A percentile compares a stretch with the other conserved stretches of the same genome.
Conservation (phyloP, 2,888 invertebrate genomes). For the Sphaerophoria rueppellii region DNA sequence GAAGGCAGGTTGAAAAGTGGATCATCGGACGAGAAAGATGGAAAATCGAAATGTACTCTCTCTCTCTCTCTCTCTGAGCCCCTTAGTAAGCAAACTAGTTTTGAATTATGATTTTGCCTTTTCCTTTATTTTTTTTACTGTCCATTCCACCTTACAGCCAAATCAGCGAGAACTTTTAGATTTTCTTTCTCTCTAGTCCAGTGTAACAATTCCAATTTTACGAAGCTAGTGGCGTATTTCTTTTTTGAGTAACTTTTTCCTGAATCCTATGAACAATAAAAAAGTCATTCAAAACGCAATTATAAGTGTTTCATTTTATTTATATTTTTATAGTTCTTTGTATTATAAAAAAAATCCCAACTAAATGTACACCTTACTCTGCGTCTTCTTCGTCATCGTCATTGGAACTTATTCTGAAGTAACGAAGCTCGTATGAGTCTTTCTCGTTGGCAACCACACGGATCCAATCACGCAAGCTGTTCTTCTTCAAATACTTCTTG, state of each 20-base stretch:
- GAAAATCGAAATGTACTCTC: too few relatives aligned
- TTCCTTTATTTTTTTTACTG: too few relatives aligned
- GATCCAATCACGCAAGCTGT: conserved; percentile 99
- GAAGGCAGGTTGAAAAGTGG: too few relatives aligned
- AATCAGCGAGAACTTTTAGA: too few relatives aligned
- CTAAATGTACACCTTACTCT: conserved; percentile 78
- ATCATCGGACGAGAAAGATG: too few relatives aligned
- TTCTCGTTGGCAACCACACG: conserved; percentile 98
- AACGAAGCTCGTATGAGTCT: conserved; percentile 98
- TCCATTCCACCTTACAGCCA: too few relatives aligned
- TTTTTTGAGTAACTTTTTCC: background rate
- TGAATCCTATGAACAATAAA: background rate
- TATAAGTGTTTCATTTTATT: conserved; percentile 50
- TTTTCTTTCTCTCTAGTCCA: too few relatives aligned
- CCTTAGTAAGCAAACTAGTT: too few relatives aligned
- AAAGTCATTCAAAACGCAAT: background rate
- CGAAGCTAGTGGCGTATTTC: too few relatives aligned
- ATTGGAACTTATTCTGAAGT: conserved; percentile 97
- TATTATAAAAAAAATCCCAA: conserved; percentile 72
- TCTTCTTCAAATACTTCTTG: conserved; percentile 99
- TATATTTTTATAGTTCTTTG: conserved; percentile 57
- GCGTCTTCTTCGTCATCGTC: conserved; percentile 92
- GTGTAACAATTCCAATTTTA: too few relatives aligned
- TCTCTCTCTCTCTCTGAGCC: too few relatives aligned
- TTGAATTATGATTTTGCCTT: too few relatives aligned